Base-by-base conservation (phyloP, 2,888 invertebrate species). In the Orthosia cruda region DNA sequence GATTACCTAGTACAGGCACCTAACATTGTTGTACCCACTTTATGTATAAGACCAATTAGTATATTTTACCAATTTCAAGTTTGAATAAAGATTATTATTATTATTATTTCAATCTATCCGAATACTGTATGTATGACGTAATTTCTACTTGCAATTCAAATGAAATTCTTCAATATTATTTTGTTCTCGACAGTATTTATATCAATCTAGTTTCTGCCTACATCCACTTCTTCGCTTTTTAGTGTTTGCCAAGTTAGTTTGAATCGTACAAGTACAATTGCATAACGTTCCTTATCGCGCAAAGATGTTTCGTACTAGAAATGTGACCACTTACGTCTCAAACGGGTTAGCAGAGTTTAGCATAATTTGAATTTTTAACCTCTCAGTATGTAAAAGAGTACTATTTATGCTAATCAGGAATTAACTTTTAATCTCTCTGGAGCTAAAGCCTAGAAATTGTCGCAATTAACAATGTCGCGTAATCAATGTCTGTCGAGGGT, bases 271-370 rank as follows among this genome's bases (percentile, higher is more conserved):
- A 76, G 80, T 78, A 74, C 79, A 76, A 86, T 88, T 87, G 79
- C 87, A 77, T 81, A 88, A 87, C 73, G 26, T 59, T 74, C 66
- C 80, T 80, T 86, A 87, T 77, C 85, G 66, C 32, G 54, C 65
- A 85, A 75, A 88, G 87, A 87, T 87, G 87, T 85, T 57, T 77
- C 81, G 58, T 49, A 66, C 50, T 62, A 18, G 54, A 66, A 80
- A 83, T 78, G 50, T 78, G 50, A 71, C 73, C 26, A 61, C 76
- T 81, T 82, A 77, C 73, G 74, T 77, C 18, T n/a, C 49, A 7
- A 71, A 81, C 70, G n/a, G 45, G 66, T 66, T 74, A 55, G 52
- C 49, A 73, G 55, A 74, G 26, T 64, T 84, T 71, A 80, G 55
- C 58, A 84, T 80, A 84, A 80, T 80, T 84, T 84, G 61, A 26